Base-by-base conservation (phyloP, 1,140 invertebrate genomes). In the Arion vulgaris region DNA sequence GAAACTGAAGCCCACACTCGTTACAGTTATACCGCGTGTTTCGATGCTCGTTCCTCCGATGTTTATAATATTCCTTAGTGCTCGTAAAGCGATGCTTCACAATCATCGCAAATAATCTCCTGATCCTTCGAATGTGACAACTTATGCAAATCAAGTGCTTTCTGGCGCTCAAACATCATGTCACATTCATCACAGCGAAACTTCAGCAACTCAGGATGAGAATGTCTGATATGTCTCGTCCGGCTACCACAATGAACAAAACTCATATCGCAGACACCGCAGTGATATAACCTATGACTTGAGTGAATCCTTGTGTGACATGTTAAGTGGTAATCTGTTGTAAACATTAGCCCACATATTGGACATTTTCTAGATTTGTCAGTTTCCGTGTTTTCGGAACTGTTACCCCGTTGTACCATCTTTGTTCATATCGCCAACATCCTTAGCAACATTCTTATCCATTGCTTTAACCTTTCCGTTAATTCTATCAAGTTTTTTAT, bases 71-170 rank as follows among this genome's bases (percentile, higher is more conserved):
- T 49, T 69, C 66, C n/a, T 36, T 96, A 90, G 96, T 96, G 13
- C 96, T 96, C 36, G 96, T 93, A 5, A 97, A 96, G 88, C 74
- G 91, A 91, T n/a, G 88, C 94, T 90, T 81, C 72, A 84, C 91
- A 91, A 4, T 86, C 62, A 17, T 87, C 62, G 72, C 90, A 91
- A 68, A 77, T 68, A 83, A 81, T 76, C 45, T 74, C 74, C n/a
- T 78, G 71, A 0, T 78, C 76, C 2, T 74, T 79, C 2, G 84
- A 82, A 76, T 85, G 84, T 49, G 82, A 81, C 36, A 95, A 93
- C 2, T 95, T 95, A 88, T 96, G 96, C 23, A 96, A 91, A 91
- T 96, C 96, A 7, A 96, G 75, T 34, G 75, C 62, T 9, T 57
- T 78, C 75, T 83, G 76, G 39, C 38, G 0, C 7, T 78, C 76